Percentiles rank a stretch among this genome's conserved stretches.
Evolutionary conservation across 1,140 invertebrate genomes (phyloP).

Genomic region (Heterodera schachtii): DNA sequence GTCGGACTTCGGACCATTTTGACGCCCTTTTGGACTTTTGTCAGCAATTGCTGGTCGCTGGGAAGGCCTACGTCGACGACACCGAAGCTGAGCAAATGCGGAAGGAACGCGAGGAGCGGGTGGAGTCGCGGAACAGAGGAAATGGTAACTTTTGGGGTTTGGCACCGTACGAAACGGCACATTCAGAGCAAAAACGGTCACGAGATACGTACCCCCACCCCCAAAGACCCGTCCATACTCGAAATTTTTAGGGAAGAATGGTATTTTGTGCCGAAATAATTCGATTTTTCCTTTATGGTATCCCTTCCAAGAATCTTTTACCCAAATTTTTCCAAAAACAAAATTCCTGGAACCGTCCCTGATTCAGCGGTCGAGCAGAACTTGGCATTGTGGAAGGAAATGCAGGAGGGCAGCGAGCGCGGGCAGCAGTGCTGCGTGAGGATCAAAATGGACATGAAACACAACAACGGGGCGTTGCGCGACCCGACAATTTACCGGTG

Average conservation of each 20-base stretch:
- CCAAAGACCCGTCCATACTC: too few relatives aligned
- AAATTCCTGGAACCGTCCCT: too few relatives aligned
- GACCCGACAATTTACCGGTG: constrained; percentile 99
- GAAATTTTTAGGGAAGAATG: too few relatives aligned
- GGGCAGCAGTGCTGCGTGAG: constrained; percentile 88
- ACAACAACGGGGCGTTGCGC: constrained; percentile 90
- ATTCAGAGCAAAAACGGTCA: too few relatives aligned
- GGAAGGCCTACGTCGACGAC: constrained; percentile 93
- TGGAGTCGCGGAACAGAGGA: constrained; percentile 82
- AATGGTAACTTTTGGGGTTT: constrained; percentile 73
- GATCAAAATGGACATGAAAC: constrained; percentile 96
- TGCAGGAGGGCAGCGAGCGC: constrained; percentile 80
- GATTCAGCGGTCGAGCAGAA: constrained; percentile 80
- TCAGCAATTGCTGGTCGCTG: constrained; percentile 82
- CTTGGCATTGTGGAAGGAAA: constrained; percentile 87
- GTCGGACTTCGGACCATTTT: constrained; percentile 95
- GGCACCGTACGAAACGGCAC: too few relatives aligned
- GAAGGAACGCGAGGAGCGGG: constrained; percentile 83
- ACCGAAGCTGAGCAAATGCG: constrained; percentile 93
- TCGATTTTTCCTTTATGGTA: too few relatives aligned
- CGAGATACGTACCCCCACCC: too few relatives aligned
- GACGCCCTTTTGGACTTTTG: constrained; percentile 85
- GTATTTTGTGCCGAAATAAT: too few relatives aligned
- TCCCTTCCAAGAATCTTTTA: too few relatives aligned
- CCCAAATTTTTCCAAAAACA: too few relatives aligned